These are phyloP conservation scores for Halcyon chelicuti DNA, from an alignment of 2,797 vertebrate species.

Conservation along the genomic window DNA sequence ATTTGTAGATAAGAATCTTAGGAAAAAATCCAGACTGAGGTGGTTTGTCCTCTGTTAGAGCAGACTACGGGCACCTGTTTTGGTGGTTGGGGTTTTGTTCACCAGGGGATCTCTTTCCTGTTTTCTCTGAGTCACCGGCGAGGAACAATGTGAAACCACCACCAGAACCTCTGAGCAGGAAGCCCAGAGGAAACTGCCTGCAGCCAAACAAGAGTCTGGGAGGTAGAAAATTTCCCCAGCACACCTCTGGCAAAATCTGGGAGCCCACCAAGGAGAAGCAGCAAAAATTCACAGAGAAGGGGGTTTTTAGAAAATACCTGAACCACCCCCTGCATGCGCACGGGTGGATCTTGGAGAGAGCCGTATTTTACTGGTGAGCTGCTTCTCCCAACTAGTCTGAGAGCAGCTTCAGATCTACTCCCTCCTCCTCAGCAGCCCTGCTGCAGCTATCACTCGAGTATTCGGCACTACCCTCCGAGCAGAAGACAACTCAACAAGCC, in stretches of 20 bases:
- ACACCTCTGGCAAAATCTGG: not conserved
- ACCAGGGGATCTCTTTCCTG: slow-evolving; percentile 66
- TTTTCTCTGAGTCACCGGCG: slow-evolving; percentile 64
- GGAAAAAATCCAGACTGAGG: slow-evolving; percentile 84
- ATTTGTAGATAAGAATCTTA: slow-evolving; percentile 82
- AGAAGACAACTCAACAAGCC: not conserved
- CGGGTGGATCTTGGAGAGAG: not conserved
- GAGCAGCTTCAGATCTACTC: not conserved
- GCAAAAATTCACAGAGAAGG: not conserved
- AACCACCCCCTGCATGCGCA: not conserved
- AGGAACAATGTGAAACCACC: slow-evolving; percentile 56
- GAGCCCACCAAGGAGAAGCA: not conserved
- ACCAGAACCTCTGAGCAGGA: slow-evolving; percentile 55
- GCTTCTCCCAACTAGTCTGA: not conserved
- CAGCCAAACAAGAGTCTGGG: slow-evolving; percentile 49
- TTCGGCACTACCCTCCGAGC: not conserved
- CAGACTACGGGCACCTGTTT: slow-evolving; percentile 70
- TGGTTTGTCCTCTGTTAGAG: slow-evolving; percentile 62
- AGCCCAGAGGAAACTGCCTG: slow-evolving; percentile 62
- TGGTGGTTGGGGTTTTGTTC: slow-evolving; percentile 13
- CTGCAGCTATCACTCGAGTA: not conserved
- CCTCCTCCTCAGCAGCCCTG: not conserved
- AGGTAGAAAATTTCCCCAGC: slow-evolving; percentile 38
- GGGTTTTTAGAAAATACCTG: not conserved
- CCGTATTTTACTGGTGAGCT: not conserved